Base-by-base conservation (phyloP, 2,113 vertebrate genomes). In the Halichoeres trimaculatus region DNA sequence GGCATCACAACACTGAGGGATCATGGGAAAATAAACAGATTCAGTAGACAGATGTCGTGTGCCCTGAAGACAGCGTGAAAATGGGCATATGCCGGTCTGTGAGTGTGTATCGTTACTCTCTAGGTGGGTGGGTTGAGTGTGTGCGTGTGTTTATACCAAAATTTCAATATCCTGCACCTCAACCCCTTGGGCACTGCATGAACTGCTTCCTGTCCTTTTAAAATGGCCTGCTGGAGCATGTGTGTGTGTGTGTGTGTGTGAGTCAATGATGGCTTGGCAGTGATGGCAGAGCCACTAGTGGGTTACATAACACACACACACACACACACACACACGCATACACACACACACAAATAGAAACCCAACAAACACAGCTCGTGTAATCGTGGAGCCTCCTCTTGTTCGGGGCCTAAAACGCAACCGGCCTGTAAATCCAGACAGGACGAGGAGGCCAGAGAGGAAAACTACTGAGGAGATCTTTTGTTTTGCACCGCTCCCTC, bases 381-480 rank as follows among this genome's bases (percentile, higher is more conserved):
- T 75, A 47, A 20, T 62, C 50, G 61, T 59, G 74, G 70, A 83
- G 81, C 70, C 72, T 80, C 78, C 73, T 83, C 83, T 81, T 74
- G 70, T 86, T 74, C 51, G 5, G 61, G 36, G 64, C 70, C 68
- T 43, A 57, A 45, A 82, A 53, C 41, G 57, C 34, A 22, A 58
- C 43, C 74, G 56, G 74, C 57, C 74, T 85, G 60, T 57, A n/a
- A 73, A 70, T 70, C 64, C 48, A 73, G 58, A 56, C 47, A 26
- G 69, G 38, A 79, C n/a, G 65, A 20, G 57, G 34, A 62, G 71
- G 74, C 70, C 81, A 76, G 80, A 80, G 20, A 69, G 81, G 85
- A 89, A 84, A 86, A 85, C 64, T 60, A 85, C 87, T 78, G 77
- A 72, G 81, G 52, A 66, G 22, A 61, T 62, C 77, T 78, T 64